Evolutionary conservation across 2,113 vertebrate genomes (phyloP).

Genomic region (Sialia sialis): DNA sequence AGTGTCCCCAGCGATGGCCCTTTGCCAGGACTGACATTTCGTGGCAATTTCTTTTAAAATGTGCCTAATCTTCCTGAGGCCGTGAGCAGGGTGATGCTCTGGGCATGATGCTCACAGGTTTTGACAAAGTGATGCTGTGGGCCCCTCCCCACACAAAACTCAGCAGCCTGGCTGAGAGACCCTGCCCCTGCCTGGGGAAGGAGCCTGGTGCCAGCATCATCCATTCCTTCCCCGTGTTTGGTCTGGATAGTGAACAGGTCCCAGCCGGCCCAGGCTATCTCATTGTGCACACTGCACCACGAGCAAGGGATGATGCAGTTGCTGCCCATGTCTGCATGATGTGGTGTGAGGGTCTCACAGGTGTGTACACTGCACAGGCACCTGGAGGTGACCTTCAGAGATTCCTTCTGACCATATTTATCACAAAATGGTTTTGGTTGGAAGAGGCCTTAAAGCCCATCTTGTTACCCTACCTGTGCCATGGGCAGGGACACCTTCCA

Average conservation of each 20-base stretch:
- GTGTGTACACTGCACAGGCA: background rate
- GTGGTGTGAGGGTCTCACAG: rapidly evolving
- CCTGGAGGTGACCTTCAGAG: background rate
- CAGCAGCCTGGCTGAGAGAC: background rate
- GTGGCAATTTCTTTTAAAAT: background rate
- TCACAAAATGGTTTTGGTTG: background rate
- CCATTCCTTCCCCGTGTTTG: background rate
- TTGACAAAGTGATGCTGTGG: background rate
- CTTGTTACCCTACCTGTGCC: background rate
- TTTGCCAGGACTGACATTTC: background rate
- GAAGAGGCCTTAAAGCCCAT: background rate
- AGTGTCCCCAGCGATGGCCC: rapidly evolving
- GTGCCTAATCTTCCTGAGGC: background rate
- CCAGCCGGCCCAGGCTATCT: background rate
- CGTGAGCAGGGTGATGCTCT: background rate
- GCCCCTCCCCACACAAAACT: background rate
- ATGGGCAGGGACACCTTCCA: background rate
- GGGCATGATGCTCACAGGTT: background rate
- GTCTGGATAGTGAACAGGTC: rapidly evolving
- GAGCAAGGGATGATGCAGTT: background rate
- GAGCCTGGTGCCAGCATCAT: background rate
- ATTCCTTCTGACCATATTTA: background rate
- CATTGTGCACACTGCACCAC: background rate
- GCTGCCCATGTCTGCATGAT: background rate
- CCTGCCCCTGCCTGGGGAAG: background rate